phyloP scores from a whole-genome alignment of 1,140 invertebrate genomes.

The Alviniconcha marisindica region DNA sequence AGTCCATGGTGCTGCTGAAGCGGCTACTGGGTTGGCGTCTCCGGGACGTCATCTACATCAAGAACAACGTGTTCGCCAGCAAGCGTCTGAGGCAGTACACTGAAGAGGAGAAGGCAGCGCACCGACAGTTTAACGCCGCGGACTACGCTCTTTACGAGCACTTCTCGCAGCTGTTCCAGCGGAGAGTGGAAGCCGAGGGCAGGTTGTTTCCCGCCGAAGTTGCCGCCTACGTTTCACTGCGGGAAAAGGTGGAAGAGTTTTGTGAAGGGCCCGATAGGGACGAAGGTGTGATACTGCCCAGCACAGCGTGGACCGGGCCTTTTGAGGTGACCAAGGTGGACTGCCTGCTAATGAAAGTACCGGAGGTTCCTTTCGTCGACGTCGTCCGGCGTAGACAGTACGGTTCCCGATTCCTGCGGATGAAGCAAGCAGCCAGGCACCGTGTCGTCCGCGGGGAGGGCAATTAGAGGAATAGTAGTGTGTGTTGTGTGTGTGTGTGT shows the following conservation, averaged over 20 bases:
- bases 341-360: neutral
- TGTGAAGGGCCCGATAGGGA: neutral
- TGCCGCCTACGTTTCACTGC: slow-evolving; percentile 15
- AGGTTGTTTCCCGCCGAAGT: slow-evolving; percentile 40
- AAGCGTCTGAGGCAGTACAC: neutral
- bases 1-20: slow-evolving; percentile 76
- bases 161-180: slow-evolving; percentile 37
- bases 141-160: slow-evolving; percentile 51
- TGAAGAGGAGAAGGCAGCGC: neutral
- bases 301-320: neutral
- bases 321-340: neutral
- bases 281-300: neutral
- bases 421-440: too few species aligned
- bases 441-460: too few species aligned
- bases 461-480: too few species aligned
- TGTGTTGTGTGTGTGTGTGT: too few species aligned
- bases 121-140: slow-evolving; percentile 31
- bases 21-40: slow-evolving; percentile 77
- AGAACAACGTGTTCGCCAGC: slow-evolving; percentile 26
- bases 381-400: neutral
- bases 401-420: too few species aligned
- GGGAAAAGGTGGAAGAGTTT: slow-evolving; percentile 26
- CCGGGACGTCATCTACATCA: slow-evolving; percentile 70
- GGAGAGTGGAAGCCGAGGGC: slow-evolving; percentile 26
- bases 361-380: neutral